Conservation (phyloP, 1,140 invertebrate species). For the Cydia pomonella region DNA sequence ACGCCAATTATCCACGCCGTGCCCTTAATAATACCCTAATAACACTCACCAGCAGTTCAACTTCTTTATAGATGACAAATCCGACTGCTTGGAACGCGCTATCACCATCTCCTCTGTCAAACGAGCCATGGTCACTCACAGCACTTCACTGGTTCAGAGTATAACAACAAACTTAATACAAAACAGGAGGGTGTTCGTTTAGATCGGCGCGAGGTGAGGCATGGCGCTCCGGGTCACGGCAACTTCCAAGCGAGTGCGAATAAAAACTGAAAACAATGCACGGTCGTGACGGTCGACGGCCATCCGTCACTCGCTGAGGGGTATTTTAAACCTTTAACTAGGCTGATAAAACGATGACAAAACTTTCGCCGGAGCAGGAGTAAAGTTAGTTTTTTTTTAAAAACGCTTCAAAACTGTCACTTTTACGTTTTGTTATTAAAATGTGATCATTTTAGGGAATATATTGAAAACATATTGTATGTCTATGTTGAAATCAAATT, state of each 20-base stretch:
- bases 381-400: neutral
- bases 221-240: constrained; percentile 47
- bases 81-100: constrained; percentile 92
- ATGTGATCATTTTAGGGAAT: neutral
- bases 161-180: constrained; percentile 36
- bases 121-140: constrained; percentile 83
- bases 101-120: constrained; percentile 96
- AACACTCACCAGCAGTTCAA: constrained; percentile 94
- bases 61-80: constrained; percentile 90
- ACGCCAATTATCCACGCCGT: constrained; percentile 26
- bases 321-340: neutral
- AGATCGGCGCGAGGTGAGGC: constrained; percentile 55
- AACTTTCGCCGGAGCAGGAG: neutral
- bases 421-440: neutral
- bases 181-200: constrained; percentile 46
- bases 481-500: too few relatives aligned
- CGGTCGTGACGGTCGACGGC: constrained; percentile 23
- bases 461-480: too few relatives aligned
- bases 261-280: constrained; percentile 43
- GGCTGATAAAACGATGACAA: neutral
- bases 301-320: constrained; percentile 33
- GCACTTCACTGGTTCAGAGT: constrained; percentile 55
- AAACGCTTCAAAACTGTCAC: neutral
- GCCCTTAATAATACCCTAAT: constrained; percentile 26
- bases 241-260: constrained; percentile 36